Percentiles rank a stretch among this genome's conserved stretches.
phyloP scores from a whole-genome alignment of 1,140 invertebrate species.

The Pectinophora gossypiella region DNA sequence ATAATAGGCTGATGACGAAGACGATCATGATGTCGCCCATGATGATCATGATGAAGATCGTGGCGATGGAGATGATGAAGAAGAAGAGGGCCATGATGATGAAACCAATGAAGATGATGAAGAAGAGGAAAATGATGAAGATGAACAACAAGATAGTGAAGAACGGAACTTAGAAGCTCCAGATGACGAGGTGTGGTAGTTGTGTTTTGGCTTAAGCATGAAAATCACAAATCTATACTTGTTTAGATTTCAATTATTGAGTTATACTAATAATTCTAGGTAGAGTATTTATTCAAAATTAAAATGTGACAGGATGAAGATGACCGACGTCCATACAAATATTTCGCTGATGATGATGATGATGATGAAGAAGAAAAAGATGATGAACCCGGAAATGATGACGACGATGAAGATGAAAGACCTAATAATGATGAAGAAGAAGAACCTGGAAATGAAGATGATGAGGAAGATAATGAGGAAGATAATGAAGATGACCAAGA shows the following conservation, averaged over 20 bases:
- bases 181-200: constrained; percentile 16
- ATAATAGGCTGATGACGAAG: constrained; percentile 28
- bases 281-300: too few species aligned
- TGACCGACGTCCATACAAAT: constrained; percentile 10
- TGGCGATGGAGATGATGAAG: constrained; percentile 25
- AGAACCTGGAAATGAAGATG: constrained; percentile 25
- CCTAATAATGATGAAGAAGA: constrained; percentile 32
- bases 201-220: background rate
- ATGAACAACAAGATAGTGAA: constrained; percentile 39
- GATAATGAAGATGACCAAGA: constrained; percentile 23
- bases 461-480: constrained; percentile 27
- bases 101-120: constrained; percentile 32
- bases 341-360: constrained; percentile 36
- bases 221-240: too few species aligned
- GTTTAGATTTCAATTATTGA: too few species aligned
- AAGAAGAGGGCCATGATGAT: constrained; percentile 25
- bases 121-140: constrained; percentile 21
- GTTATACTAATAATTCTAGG: too few species aligned
- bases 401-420: constrained; percentile 23
- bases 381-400: constrained; percentile 27
- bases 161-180: constrained; percentile 21
- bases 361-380: constrained; percentile 31
- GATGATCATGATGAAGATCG: constrained; percentile 25
- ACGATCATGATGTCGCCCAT: constrained; percentile 22
- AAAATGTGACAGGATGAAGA: constrained; percentile 16